Percentiles rank a stretch among this genome's conserved stretches.
Evolutionary conservation across 2,888 invertebrate genomes (phyloP).

Genomic region (Xestia sexstrigata): DNA sequence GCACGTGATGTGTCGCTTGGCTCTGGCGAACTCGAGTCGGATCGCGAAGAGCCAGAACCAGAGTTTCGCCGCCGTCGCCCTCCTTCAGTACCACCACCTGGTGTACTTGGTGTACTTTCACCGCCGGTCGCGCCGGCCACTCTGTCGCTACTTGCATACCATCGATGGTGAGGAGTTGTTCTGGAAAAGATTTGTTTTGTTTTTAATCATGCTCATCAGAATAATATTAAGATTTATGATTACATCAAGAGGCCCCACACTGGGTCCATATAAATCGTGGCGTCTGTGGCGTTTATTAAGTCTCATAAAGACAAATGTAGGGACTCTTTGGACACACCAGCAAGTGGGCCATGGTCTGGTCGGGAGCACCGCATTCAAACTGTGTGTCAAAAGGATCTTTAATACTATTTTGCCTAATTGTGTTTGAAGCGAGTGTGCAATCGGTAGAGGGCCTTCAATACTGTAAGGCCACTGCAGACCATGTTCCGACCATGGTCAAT

Average conservation of each 20-base stretch:
- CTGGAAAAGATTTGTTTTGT: constrained; percentile 63
- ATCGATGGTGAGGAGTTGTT: constrained; percentile 85
- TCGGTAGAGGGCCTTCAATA: neutral
- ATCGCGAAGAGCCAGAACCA: constrained; percentile 89
- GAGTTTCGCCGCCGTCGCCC: constrained; percentile 89
- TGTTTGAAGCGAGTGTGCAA: no score
- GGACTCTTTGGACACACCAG: no score
- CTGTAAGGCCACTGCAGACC: neutral
- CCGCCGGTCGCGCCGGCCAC: constrained; percentile 71
- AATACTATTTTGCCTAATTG: no score
- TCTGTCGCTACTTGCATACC: constrained; percentile 84
- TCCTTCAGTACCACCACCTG: constrained; percentile 84
- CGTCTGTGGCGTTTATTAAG: neutral
- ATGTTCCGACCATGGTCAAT: no score
- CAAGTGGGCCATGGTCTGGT: no score
- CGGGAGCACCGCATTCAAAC: no score
- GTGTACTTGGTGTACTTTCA: constrained; percentile 84
- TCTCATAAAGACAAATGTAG: no score
- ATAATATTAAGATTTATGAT: neutral
- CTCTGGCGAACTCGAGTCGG: constrained; percentile 91
- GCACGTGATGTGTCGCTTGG: constrained; percentile 91
- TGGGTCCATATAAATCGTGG: neutral
- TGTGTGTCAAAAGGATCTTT: no score
- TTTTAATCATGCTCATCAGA: neutral
- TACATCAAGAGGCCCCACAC: neutral